Evolutionary conservation across 35 echinoderm and acorn worm species (phyloP), one percentile per base, ranked within the genome.

Genomic region (Apostichopus californicus): DNA sequence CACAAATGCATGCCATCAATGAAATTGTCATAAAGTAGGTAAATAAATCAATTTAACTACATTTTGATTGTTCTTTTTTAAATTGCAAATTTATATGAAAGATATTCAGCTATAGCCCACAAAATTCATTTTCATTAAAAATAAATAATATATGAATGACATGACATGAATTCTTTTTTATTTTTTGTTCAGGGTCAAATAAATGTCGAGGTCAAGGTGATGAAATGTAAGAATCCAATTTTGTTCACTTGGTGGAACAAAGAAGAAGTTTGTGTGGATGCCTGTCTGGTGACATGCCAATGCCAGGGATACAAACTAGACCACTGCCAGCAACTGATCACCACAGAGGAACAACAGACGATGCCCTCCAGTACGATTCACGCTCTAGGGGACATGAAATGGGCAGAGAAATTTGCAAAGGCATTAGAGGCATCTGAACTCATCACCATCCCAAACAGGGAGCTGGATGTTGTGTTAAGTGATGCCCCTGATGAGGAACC

Each of bases 231-330:
- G 55, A 60, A 46, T 54, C 89, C 89, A n/a, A 13, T 91, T 14
- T 26, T 91, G 20, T 91, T 91, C 53, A 79, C 72, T 7, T 91
- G 89, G 89, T 91, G 89, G 89, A 91, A 91, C 55, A 60, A 57
- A 53, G 54, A 78, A 22, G 77, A 79, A 0, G 18, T 54, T 8
- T 78, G 56, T 78, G n/a, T 91, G 7, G 54, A 91, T 60, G 77
- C 56, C 52, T 91, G 89, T 28, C 28, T 91, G 3, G 77, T 91
- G 11, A 91, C 89, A 5, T 91, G 89, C 24, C 89, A 57, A 8
- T 91, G 89, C 15, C 89, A 91, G 18, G 86, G 86, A n/a, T 89
- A 52, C 86, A 68, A 26, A 89, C 25, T 89, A 34, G 61, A 72
- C 14, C 61, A 89, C 8, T 72, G 86, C 54, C 28, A 89, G 8